Evolutionary conservation across 2,797 vertebrate genomes (phyloP), one percentile per base, ranked within the genome.

Genomic region (Bufotes viridis): DNA sequence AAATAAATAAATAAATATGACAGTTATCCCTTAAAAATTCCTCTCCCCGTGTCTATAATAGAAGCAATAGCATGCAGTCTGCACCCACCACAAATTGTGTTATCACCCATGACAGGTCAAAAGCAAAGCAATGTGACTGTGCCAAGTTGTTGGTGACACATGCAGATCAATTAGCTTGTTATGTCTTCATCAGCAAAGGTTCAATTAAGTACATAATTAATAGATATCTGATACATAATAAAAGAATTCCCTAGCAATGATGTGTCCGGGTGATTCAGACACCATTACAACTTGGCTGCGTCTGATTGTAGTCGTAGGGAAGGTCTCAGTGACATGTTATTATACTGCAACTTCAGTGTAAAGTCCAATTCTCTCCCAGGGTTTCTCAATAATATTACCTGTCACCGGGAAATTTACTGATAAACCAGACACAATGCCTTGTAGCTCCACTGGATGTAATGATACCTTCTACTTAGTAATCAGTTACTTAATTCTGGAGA

Each of bases 171-270:
- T 67, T 53, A 17, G 76, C 24, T 75, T 51, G 58, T 82, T 76
- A 26, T 86, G 83, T 81, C 75, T 85, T 85, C 57, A 88, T 85
- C 85, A 82, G 78, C 24, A 81, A 61, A 86, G 87, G 60, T 53
- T 86, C 24, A 86, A 86, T 86, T 82, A 86, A 29, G 58, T 60
- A 49, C 49, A 86, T 86, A 76, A 89, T 89, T 78, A 89, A 89
- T 89, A 70, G 83, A 26, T 75, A 82, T 82, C 57, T 58, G 51
- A 88, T 81, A 81, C 65, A 75, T 67, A 78, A 76, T 51, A 58
- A 34, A 51, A 53, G 51, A 80, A 89, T 86, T 58, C 49, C 78
- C 42, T 86, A 20, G 49, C 61, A 69, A 82, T 78, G 70, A 70
- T 61, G 60, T 70, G 79, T 78, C 80, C 26, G 24, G 58, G 17